These are phyloP conservation scores for Nomada hirtipes DNA, from an alignment of 2,888 invertebrate genomes.

Conservation along the genomic window DNA sequence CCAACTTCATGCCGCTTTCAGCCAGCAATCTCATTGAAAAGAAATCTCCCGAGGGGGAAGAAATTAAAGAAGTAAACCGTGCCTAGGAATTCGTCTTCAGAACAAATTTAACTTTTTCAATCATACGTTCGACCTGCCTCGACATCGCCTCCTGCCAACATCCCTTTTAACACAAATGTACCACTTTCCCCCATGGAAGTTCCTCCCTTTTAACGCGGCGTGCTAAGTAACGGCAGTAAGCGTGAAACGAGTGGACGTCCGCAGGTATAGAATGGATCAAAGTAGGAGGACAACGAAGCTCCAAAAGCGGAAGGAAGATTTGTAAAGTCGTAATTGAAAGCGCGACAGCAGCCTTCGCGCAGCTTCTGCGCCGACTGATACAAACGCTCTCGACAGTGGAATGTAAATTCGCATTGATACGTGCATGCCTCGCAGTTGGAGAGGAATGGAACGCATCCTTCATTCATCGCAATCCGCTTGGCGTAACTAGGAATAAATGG, in stretches of 20 bases:
- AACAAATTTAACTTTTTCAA: constrained; percentile 8
- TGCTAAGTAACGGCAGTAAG: background rate
- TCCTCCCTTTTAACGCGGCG: background rate
- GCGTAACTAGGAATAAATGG: constrained; percentile 64
- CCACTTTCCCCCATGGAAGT: no score
- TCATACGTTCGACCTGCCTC: background rate
- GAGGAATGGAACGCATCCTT: constrained; percentile 64
- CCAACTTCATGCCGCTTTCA: background rate
- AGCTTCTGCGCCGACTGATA: constrained; percentile 35
- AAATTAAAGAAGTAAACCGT: background rate
- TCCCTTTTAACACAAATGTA: background rate
- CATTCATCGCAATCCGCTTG: constrained; percentile 55
- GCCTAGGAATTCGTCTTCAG: background rate
- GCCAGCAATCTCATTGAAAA: background rate
- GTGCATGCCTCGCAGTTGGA: constrained; percentile 27
- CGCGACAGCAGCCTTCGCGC: constrained; percentile 35
- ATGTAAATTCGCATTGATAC: constrained; percentile 53
- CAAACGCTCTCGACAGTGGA: constrained; percentile 37
- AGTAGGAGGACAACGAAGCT: constrained; percentile 3
- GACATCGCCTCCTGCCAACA: background rate
- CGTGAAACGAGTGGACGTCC: constrained; percentile 24
- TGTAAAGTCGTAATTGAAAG: constrained; percentile 47
- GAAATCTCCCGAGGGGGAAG: background rate
- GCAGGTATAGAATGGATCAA: constrained; percentile 31
- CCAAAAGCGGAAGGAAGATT: constrained; percentile 55